Conservation (phyloP, 2,888 invertebrate genomes). For the Drosophila paramelanica region DNA sequence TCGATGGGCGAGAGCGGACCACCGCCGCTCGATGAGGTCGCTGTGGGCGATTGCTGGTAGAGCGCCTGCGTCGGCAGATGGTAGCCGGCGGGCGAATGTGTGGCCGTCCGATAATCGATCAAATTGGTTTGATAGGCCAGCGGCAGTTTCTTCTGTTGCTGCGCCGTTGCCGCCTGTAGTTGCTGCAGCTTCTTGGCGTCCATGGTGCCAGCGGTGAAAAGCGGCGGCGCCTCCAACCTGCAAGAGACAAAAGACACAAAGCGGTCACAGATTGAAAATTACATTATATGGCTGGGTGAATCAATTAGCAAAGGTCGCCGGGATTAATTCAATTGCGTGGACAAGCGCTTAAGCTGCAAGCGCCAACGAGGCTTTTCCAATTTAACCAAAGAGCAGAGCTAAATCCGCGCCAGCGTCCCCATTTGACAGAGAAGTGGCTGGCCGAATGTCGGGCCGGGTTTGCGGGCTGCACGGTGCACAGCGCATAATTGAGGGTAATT, state of each 20-base stretch:
- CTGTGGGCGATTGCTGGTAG: conserved; percentile 82
- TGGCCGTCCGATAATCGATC: conserved; percentile 86
- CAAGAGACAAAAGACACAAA: conserved; percentile 11
- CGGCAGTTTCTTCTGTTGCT: conserved; percentile 85
- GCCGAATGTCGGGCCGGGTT: conserved; percentile 8
- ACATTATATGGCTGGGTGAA: conserved; percentile 15
- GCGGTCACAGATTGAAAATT: conserved; percentile 9
- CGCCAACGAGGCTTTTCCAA: conserved; percentile 22
- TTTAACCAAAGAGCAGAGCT: conserved; percentile 12
- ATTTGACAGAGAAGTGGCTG: too few relatives aligned
- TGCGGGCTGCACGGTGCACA: conserved; percentile 19
- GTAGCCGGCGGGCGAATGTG: conserved; percentile 85
- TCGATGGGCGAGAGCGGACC: conserved; percentile 83
- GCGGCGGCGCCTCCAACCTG: conserved; percentile 91
- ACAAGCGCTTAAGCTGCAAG: conserved; percentile 19
- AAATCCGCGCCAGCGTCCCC: conserved; percentile 18
- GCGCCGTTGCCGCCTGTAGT: conserved; percentile 83
- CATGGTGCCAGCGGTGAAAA: conserved; percentile 88
- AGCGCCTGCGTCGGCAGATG: conserved; percentile 68
- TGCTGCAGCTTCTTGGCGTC: conserved; percentile 88
- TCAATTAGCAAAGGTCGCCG: conserved; percentile 57
- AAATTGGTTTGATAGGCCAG: conserved; percentile 85
- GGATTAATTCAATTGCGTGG: conserved; percentile 62
- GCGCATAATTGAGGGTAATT: conserved; percentile 83
- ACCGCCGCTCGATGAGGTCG: conserved; percentile 81